Percentiles rank a stretch among this genome's conserved stretches.
Conservation (phyloP, 2,888 invertebrate genomes). For the Malthinus flaveolus region DNA sequence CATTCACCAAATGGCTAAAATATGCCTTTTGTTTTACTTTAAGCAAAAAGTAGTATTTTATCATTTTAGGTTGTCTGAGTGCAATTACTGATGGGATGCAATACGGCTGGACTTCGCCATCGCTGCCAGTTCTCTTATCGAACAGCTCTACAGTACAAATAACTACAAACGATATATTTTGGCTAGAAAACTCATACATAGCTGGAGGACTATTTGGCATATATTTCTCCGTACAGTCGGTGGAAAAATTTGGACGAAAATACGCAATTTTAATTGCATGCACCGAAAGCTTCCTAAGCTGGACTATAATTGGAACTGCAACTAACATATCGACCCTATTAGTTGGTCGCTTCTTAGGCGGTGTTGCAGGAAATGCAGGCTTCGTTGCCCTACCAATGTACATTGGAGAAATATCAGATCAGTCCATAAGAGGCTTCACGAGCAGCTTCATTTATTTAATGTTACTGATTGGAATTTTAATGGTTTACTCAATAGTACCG, state of each 20-base stretch:
- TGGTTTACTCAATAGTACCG: slow-evolving; percentile 49
- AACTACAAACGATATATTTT: slow-evolving; percentile 36
- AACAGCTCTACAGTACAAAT: slow-evolving; percentile 43
- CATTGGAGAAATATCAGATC: slow-evolving; percentile 52
- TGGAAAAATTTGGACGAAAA: slow-evolving; percentile 47
- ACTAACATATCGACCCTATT: slow-evolving; percentile 44
- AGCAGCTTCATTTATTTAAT: slow-evolving; percentile 50
- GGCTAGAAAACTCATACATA: slow-evolving; percentile 42
- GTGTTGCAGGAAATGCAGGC: slow-evolving; percentile 50
- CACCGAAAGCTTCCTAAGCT: slow-evolving; percentile 43
- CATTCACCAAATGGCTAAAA: no score
- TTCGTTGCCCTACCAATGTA: slow-evolving; percentile 53
- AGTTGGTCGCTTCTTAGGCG: slow-evolving; percentile 48
- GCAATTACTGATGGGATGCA: slow-evolving; percentile 52
- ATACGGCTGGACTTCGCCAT: slow-evolving; percentile 51
- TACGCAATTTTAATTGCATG: slow-evolving; percentile 47
- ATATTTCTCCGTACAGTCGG: slow-evolving; percentile 45
- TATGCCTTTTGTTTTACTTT: no score
- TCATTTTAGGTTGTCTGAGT: slow-evolving; percentile 45
- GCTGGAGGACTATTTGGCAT: slow-evolving; percentile 43
- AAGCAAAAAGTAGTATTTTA: no score
- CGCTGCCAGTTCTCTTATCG: slow-evolving; percentile 45
- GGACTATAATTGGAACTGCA: slow-evolving; percentile 47
- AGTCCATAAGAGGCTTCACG: slow-evolving; percentile 50
- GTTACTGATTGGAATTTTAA: slow-evolving; percentile 49